Evolutionary conservation across 2,113 vertebrate genomes (phyloP), one percentile per base, ranked within the genome.

Genomic region (Cryptotis parvus): DNA sequence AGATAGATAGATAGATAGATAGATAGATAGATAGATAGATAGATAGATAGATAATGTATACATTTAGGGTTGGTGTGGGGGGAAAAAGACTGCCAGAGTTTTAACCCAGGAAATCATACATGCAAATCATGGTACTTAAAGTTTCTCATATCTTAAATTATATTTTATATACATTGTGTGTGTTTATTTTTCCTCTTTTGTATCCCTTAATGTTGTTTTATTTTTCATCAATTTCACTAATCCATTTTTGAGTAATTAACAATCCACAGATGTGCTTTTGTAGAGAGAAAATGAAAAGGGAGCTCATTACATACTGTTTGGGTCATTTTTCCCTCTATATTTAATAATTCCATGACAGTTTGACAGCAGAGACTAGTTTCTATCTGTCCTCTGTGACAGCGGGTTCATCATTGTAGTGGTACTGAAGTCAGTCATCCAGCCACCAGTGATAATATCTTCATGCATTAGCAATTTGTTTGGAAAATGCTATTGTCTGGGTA

Each of bases 391-490:
- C 78, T 24, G 89, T 89, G 92, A 84, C 41, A 91, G 85, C 29
- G 14, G 76, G 75, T 84, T 94, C 84, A 26, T 82, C 78, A 26
- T 76, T 94, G 70, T 0, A 37, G 75, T 81, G 94, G 35, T 58
- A 92, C 93, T 16, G 27, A 84, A 63, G 58, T 68, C 70, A 76
- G 83, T 75, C 94, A 92, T 70, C 80, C 89, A 85, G 61, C 61
- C 94, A 75, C 0, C 1, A 89, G 77, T 89, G 93, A 90, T 95
- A 75, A 82, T 96, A 91, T 79, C 66, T 79, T 89, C 45, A 29
- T 77, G 68, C 84, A 91, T 95, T 87, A 92, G 92, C 94, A 95
- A 18, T 91, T 96, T 94, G 76, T 89, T 96, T 95, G 73, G 63
- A 94, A 94, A 92, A 92, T 92, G 0, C 63, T 93, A 9, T 65